Evolutionary conservation across 2,888 invertebrate genomes (phyloP).

Genomic region (Stenotaenia linearis): DNA sequence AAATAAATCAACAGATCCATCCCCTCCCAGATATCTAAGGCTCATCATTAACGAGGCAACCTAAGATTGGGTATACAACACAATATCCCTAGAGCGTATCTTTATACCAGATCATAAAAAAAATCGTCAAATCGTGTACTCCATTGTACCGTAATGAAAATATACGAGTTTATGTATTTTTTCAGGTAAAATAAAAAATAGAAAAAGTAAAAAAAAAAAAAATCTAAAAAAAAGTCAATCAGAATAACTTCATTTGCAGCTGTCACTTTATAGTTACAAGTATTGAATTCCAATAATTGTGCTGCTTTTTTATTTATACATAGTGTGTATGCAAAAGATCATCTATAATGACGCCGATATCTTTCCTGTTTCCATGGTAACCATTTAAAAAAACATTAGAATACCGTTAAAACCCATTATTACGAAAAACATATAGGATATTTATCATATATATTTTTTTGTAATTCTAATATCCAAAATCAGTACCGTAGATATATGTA

Average conservation of each 20-base stretch:
- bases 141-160: neutral
- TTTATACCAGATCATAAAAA: neutral
- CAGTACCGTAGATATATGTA: too few species aligned
- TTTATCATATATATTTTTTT: too few species aligned
- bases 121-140: neutral
- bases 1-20: neutral
- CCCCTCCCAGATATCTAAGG: neutral
- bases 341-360: neutral
- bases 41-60: neutral
- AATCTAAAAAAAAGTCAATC: neutral
- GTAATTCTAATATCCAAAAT: too few species aligned
- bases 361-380: neutral
- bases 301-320: neutral
- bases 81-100: neutral
- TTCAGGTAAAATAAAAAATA: too few species aligned
- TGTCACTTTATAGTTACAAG: neutral
- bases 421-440: too few species aligned
- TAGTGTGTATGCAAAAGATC: neutral
- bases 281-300: neutral
- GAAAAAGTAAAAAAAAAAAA: too few species aligned
- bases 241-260: neutral
- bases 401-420: neutral
- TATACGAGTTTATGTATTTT: neutral
- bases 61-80: neutral
- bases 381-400: neutral